These are phyloP conservation scores for Luffia ferchaultella DNA, from an alignment of 2,888 invertebrate genomes.

Conservation along the genomic window DNA sequence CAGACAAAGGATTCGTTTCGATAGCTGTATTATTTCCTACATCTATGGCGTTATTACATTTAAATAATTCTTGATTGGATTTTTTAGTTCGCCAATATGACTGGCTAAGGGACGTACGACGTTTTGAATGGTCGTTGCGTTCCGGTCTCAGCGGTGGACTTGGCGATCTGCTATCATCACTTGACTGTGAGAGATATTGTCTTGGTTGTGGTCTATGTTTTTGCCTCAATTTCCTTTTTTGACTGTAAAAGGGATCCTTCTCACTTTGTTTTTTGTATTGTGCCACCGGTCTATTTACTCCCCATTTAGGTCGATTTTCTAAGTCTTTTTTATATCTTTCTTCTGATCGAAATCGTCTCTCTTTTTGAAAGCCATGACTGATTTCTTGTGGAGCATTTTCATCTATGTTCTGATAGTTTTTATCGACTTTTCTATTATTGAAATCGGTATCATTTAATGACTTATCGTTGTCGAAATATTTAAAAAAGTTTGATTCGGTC, in stretches of 20 bases:
- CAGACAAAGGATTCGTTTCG: slow-evolving; percentile 61
- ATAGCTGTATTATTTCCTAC: slow-evolving; percentile 51
- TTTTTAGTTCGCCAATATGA: slow-evolving; percentile 59
- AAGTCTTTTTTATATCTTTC: slow-evolving; percentile 64
- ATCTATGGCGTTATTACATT: slow-evolving; percentile 36
- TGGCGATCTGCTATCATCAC: slow-evolving; percentile 69
- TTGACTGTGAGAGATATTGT: slow-evolving; percentile 65
- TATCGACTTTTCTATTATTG: slow-evolving; percentile 49
- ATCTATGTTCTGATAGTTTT: slow-evolving; percentile 57
- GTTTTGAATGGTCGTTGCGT: slow-evolving; percentile 40
- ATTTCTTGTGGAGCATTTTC: slow-evolving; percentile 58
- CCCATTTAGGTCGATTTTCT: slow-evolving; percentile 77
- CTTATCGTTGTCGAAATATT: slow-evolving; percentile 29
- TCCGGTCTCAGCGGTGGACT: slow-evolving; percentile 56
- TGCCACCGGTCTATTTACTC: slow-evolving; percentile 78
- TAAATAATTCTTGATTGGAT: slow-evolving; percentile 47
- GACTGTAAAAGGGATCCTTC: slow-evolving; percentile 84
- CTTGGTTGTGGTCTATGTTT: slow-evolving; percentile 68
- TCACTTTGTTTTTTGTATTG: slow-evolving; percentile 91
- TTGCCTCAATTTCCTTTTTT: slow-evolving; percentile 72
- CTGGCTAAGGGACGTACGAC: slow-evolving; percentile 54
- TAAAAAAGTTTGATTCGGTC: slow-evolving; percentile 57
- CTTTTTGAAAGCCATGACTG: slow-evolving; percentile 58
- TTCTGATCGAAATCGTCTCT: slow-evolving; percentile 58
- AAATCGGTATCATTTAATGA: slow-evolving; percentile 37